A percentile compares a stretch with the other conserved stretches of the same genome.
Evolutionary conservation across 2,888 invertebrate species (phyloP).

Genomic region (Chalcosyrphus nemorum): DNA sequence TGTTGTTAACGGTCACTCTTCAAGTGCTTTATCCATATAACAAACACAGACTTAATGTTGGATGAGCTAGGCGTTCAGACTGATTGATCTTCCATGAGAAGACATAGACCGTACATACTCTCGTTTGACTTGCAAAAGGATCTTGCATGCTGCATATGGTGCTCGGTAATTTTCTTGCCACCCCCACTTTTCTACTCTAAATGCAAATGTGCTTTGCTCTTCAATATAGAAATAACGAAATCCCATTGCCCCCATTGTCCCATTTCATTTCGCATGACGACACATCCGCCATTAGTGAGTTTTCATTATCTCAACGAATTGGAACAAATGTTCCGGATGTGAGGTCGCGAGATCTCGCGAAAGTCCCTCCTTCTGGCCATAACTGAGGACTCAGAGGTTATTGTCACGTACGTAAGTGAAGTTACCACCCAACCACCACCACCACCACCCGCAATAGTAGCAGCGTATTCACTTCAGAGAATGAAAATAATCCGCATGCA

Average conservation of each 20-base stretch:
- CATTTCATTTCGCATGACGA: constrained; percentile 52
- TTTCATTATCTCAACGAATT: constrained; percentile 67
- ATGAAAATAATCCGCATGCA: constrained; percentile 62
- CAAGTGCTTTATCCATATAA: too few species aligned
- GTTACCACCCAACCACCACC: constrained; percentile 12
- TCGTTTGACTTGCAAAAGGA: too few species aligned
- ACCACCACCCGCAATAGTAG: too few species aligned
- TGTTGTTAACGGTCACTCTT: too few species aligned
- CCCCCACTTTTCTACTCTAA: too few species aligned
- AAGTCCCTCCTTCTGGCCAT: constrained; percentile 31
- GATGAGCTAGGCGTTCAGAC: too few species aligned
- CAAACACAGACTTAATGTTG: too few species aligned
- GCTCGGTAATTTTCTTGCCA: too few species aligned
- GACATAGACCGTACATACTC: too few species aligned
- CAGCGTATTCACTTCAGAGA: constrained; percentile 22
- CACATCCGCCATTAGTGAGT: constrained; percentile 66
- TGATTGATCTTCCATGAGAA: too few species aligned
- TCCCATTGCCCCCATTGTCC: constrained; percentile 60
- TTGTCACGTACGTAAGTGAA: constrained; percentile 47
- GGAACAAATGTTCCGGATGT: constrained; percentile 61
- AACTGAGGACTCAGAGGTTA: constrained; percentile 30
- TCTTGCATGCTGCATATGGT: too few species aligned
- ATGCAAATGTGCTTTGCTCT: constrained; percentile 38
- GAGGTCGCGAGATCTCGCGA: constrained; percentile 40
- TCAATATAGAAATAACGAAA: constrained; percentile 38